Conservation (phyloP, 2,888 invertebrate genomes). For the Dioctria rufipes region DNA sequence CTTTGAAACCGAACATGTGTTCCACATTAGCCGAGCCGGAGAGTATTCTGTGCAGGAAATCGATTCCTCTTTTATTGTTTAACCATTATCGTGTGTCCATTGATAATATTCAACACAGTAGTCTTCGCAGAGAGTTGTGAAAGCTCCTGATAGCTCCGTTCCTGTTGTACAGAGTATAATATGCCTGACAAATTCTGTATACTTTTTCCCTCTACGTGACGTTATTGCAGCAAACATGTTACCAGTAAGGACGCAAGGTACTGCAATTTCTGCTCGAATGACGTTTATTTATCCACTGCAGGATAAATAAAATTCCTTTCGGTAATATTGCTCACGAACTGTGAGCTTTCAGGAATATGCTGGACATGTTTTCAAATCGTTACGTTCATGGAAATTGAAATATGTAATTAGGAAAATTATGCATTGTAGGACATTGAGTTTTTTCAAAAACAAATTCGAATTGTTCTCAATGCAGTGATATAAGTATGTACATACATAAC, state of each 20-base stretch:
- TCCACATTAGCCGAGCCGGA: slow-evolving; percentile 20
- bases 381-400: too few species aligned
- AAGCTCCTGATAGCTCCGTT: too few species aligned
- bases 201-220: neutral
- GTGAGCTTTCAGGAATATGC: too few species aligned
- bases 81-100: slow-evolving; percentile 49
- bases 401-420: too few species aligned
- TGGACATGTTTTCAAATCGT: too few species aligned
- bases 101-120: slow-evolving; percentile 21
- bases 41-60: slow-evolving; percentile 22
- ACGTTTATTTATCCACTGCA: neutral
- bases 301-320: neutral
- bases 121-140: slow-evolving; percentile 1
- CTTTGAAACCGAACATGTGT: slow-evolving; percentile 49
- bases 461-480: too few species aligned
- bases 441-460: too few species aligned
- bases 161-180: neutral
- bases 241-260: neutral
- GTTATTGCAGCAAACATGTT: slow-evolving; percentile 17
- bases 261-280: neutral
- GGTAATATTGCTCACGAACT: neutral
- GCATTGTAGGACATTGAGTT: too few species aligned
- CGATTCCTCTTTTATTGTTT: slow-evolving; percentile 54
- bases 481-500: too few species aligned
- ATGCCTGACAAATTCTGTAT: slow-evolving; percentile 37